These are phyloP conservation scores for Pipra filicauda DNA, from an alignment of 2,113 vertebrate species.

Conservation along the genomic window DNA sequence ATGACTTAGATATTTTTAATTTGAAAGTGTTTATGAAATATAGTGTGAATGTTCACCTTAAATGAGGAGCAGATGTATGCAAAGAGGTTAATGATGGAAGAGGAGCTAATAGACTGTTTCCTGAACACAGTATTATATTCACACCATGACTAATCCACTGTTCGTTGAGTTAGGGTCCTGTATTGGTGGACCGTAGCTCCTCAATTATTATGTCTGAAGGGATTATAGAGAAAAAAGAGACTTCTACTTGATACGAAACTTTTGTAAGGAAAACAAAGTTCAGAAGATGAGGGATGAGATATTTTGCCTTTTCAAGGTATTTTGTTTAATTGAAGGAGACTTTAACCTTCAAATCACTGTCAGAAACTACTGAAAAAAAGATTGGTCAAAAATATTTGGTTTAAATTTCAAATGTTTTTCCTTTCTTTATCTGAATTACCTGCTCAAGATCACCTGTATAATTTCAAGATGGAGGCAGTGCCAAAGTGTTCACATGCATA, in stretches of 20 bases:
- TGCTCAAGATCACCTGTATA: neutral
- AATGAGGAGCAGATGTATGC: neutral
- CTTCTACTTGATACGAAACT: neutral
- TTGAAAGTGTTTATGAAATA: neutral
- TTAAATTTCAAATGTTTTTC: neutral
- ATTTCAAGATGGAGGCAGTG: neutral
- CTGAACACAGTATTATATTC: neutral
- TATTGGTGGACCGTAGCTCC: neutral
- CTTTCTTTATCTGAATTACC: neutral
- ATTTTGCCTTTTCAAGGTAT: neutral
- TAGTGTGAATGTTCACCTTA: neutral
- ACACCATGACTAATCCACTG: neutral
- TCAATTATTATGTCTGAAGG: neutral
- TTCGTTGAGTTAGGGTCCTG: neutral
- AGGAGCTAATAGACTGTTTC: neutral
- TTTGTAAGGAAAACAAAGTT: neutral
- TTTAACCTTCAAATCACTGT: neutral
- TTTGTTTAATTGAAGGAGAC: neutral
- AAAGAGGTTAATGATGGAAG: neutral
- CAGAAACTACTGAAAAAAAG: neutral
- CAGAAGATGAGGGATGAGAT: neutral
- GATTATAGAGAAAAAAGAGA: neutral
- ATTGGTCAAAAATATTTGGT: neutral
- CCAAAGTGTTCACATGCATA: accelerated
- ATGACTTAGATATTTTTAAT: neutral